Evolutionary conservation across 2,797 vertebrate species (phyloP).

Genomic region (Lacerta viridis): DNA sequence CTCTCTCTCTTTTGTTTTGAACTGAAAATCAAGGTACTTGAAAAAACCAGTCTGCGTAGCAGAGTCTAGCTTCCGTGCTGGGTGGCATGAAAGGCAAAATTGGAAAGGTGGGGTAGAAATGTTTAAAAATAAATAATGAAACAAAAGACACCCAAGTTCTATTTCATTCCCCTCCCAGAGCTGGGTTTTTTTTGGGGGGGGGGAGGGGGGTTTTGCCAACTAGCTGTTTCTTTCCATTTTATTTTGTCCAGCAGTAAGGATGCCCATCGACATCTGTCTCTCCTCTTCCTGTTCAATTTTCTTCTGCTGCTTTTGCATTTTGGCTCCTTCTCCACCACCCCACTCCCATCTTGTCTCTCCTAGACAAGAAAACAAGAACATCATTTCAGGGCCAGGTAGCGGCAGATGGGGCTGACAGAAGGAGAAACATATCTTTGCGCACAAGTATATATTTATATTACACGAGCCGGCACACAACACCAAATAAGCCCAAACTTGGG

Average conservation of each 20-base stretch:
- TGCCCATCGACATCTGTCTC: not conserved
- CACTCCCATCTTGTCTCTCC: not conserved
- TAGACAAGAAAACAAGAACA: constrained; percentile 6
- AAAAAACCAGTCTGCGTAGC: not conserved
- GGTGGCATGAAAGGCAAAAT: not conserved
- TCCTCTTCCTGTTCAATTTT: not conserved
- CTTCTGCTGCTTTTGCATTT: not conserved
- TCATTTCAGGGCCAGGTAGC: constrained; percentile 7
- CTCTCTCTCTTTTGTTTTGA: not conserved
- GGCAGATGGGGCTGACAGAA: constrained; percentile 38
- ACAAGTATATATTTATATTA: constrained; percentile 3
- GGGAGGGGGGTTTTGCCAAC: no score
- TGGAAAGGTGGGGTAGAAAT: not conserved
- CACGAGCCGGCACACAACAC: constrained; percentile 7
- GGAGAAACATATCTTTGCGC: constrained; percentile 14
- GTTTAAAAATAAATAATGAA: constrained; percentile 10
- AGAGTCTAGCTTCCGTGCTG: not conserved
- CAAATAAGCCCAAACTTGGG: constrained; percentile 20
- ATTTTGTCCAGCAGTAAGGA: not conserved
- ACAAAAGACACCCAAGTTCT: not conserved
- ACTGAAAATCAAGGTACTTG: not conserved
- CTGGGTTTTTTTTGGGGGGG: no score
- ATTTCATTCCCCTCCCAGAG: not conserved
- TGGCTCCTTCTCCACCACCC: not conserved
- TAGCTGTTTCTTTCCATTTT: not conserved